These are phyloP conservation scores for Heliangelus exortis DNA, from an alignment of 2,797 vertebrate genomes.

Conservation along the genomic window DNA sequence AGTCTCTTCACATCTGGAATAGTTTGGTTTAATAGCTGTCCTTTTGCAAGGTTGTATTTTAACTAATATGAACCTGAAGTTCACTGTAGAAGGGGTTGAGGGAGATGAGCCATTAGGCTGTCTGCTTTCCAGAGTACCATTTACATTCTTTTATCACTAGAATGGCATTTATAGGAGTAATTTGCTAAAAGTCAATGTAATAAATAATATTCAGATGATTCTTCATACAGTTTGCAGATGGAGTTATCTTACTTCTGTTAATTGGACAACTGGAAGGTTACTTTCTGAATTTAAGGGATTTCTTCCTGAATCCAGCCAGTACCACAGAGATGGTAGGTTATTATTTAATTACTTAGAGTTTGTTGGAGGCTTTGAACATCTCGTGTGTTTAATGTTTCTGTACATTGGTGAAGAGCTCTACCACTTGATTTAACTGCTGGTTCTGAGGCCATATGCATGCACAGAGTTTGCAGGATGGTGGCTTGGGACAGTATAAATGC, in stretches of 20 bases:
- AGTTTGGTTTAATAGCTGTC: neutral
- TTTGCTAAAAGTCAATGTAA: neutral
- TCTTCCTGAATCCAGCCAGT: constrained; percentile 85
- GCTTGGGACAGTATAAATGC: neutral
- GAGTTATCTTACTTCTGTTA: constrained; percentile 91
- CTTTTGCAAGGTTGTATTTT: neutral
- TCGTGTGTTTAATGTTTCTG: neutral
- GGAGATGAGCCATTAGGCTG: neutral
- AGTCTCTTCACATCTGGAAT: neutral
- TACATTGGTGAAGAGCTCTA: neutral
- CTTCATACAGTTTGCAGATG: constrained; percentile 89
- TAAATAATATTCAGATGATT: neutral
- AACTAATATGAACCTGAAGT: neutral
- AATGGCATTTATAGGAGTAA: neutral
- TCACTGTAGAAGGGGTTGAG: neutral
- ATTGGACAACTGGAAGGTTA: constrained; percentile 92
- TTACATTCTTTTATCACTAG: neutral
- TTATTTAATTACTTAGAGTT: neutral
- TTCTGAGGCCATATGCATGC: neutral
- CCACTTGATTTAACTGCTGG: neutral
- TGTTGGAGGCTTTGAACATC: neutral
- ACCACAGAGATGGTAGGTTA: constrained; percentile 84
- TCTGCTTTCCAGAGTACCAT: neutral
- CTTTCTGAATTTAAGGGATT: constrained; percentile 88
- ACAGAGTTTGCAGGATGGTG: neutral